These are phyloP conservation scores for Drosophila quadrilineata DNA, from an alignment of 1,140 invertebrate species.

Conservation along the genomic window DNA sequence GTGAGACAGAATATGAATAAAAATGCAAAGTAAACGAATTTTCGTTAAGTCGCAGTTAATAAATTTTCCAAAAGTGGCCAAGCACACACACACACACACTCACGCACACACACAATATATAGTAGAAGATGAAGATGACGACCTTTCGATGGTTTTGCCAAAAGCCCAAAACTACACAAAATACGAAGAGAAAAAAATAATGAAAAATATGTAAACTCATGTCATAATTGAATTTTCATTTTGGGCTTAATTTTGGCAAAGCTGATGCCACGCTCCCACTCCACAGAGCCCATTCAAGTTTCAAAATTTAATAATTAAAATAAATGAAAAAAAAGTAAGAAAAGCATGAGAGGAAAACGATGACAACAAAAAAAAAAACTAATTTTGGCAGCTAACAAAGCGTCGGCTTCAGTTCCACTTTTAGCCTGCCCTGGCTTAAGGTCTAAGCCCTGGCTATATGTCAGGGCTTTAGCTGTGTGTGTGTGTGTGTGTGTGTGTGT, in stretches of 20 bases:
- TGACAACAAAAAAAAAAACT: slow-evolving; percentile 34
- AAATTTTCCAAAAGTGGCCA: slow-evolving; percentile 38
- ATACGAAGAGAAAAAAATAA: too few relatives aligned
- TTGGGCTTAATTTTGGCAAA: slow-evolving; percentile 30
- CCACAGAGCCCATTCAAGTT: background rate
- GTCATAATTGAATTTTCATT: slow-evolving; percentile 73
- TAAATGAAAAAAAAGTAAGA: slow-evolving; percentile 47
- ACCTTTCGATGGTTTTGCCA: background rate
- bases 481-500: background rate
- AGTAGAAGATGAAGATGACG: slow-evolving; percentile 9
- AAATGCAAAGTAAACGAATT: slow-evolving; percentile 34
- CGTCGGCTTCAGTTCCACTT: slow-evolving; percentile 6
- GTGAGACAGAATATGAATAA: background rate
- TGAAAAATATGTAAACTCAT: slow-evolving; percentile 51
- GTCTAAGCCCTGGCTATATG: slow-evolving; percentile 38
- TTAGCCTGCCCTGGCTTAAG: slow-evolving; percentile 25
- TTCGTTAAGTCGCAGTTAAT: slow-evolving; percentile 42
- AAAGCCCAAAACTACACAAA: slow-evolving; percentile 25
- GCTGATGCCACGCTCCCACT: background rate
- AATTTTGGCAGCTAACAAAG: slow-evolving; percentile 51
- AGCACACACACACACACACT: too few relatives aligned
- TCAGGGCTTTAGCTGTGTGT: background rate
- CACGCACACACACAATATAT: too few relatives aligned
- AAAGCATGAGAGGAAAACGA: slow-evolving; percentile 7
- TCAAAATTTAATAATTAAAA: slow-evolving; percentile 56